Conservation (phyloP, 64 coral and sea anemone species). For the Porites lutea region DNA sequence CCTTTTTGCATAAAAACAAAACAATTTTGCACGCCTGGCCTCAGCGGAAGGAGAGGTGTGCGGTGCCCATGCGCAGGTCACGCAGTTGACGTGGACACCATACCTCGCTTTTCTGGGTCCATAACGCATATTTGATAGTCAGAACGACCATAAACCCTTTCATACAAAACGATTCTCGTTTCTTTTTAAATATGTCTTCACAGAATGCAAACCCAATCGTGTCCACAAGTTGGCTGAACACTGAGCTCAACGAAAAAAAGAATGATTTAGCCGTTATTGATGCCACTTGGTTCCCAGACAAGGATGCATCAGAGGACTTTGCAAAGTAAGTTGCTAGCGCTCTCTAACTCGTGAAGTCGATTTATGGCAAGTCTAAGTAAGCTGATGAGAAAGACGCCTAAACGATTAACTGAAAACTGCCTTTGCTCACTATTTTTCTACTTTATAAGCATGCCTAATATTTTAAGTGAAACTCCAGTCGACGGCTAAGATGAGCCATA, state of each 20-base stretch:
- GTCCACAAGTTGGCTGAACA: constrained; percentile 73
- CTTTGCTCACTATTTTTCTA: too few relatives aligned
- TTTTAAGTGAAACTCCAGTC: too few relatives aligned
- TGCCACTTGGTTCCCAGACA: constrained; percentile 74
- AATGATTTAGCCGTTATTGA: constrained; percentile 60
- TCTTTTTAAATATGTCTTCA: background rate
- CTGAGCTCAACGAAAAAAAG: background rate
- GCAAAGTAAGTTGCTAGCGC: constrained; percentile 38
- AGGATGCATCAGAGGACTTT: constrained; percentile 71
- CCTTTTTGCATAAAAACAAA: too few relatives aligned
- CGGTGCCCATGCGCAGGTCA: too few relatives aligned
- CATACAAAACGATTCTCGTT: background rate
- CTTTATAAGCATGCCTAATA: too few relatives aligned
- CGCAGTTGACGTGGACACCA: too few relatives aligned
- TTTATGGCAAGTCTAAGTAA: background rate
- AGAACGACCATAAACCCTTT: background rate
- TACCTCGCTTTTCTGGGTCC: too few relatives aligned
- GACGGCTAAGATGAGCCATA: too few relatives aligned
- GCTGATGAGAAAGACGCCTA: background rate
- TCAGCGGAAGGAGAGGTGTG: too few relatives aligned
- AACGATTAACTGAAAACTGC: background rate
- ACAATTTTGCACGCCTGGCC: too few relatives aligned
- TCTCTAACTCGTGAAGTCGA: background rate
- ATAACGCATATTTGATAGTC: too few relatives aligned
- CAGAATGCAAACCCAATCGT: constrained; percentile 1